phyloP scores from a whole-genome alignment of 2,888 invertebrate genomes.

The Ophion slaviceki region DNA sequence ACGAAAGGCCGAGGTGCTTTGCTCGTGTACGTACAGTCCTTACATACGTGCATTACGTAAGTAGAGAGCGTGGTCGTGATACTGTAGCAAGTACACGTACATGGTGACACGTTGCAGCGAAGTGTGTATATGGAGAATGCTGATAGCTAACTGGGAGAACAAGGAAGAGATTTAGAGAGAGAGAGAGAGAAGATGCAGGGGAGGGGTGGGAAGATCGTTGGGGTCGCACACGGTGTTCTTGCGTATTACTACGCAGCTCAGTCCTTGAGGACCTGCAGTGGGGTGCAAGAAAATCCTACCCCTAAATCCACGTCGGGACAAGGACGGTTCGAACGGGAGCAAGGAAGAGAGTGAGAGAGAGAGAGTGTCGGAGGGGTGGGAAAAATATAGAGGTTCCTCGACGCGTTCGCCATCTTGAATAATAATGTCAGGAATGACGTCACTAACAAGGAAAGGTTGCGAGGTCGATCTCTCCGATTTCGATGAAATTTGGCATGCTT shows the following conservation, averaged over 20 bases:
- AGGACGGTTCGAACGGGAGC: background rate
- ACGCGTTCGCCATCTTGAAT: background rate
- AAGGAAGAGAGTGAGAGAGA: background rate
- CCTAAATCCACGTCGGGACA: constrained; percentile 46
- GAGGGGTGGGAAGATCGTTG: constrained; percentile 10
- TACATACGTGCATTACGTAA: constrained; percentile 8
- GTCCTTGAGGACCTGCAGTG: constrained; percentile 73
- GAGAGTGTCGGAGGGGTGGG: background rate
- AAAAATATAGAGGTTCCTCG: background rate
- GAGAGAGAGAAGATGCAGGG: background rate
- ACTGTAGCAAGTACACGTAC: constrained; percentile 17
- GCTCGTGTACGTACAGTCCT: constrained; percentile 2
- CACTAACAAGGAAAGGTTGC: background rate
- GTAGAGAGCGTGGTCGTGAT: background rate
- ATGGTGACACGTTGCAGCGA: constrained; percentile 29
- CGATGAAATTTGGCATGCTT: too few species aligned
- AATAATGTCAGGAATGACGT: background rate
- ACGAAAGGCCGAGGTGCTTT: constrained; percentile 33
- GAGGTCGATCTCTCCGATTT: too few species aligned
- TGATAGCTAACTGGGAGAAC: constrained; percentile 24
- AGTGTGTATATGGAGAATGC: constrained; percentile 19
- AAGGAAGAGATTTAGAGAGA: background rate
- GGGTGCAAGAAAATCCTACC: constrained; percentile 70
- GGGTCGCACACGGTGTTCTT: constrained; percentile 25
- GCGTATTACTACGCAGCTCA: constrained; percentile 72